These are phyloP conservation scores for Petrocephalus schoutedeni DNA, from an alignment of 2,797 vertebrate genomes.

Conservation along the genomic window DNA sequence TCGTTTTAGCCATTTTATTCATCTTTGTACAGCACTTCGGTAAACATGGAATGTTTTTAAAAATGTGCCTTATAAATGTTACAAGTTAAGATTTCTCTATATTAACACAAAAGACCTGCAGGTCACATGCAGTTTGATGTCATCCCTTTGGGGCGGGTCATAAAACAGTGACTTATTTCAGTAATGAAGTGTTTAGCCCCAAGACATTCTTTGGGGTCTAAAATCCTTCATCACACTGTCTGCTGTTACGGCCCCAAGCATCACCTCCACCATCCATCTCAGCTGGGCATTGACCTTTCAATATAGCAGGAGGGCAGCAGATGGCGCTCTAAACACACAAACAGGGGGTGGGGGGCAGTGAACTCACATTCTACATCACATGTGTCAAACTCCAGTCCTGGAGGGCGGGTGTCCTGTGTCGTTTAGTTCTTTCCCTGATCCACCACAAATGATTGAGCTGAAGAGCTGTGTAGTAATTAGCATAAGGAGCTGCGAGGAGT, in stretches of 20 bases:
- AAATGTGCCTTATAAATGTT: too few species aligned
- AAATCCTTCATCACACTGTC: neutral
- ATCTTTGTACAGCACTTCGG: too few species aligned
- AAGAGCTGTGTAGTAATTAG: too few species aligned
- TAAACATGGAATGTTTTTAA: too few species aligned
- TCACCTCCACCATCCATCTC: neutral
- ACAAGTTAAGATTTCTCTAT: neutral
- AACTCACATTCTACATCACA: too few species aligned
- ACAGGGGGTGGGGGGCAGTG: neutral
- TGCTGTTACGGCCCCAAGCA: neutral
- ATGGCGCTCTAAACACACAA: neutral
- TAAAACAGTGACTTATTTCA: neutral
- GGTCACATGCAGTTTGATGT: neutral
- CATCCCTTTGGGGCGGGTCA: neutral
- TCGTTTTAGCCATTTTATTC: too few species aligned
- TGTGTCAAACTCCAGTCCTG: too few species aligned
- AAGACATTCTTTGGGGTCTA: neutral
- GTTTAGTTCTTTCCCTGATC: too few species aligned
- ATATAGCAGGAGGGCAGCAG: neutral
- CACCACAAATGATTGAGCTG: too few species aligned
- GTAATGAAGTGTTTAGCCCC: neutral
- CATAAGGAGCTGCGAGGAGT: too few species aligned
- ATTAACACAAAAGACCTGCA: neutral
- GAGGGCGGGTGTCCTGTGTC: too few species aligned
- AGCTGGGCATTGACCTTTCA: neutral